Percentiles rank a stretch among this genome's conserved stretches.
phyloP scores from a whole-genome alignment of 2,113 vertebrate genomes.

The Paedocypris sp. region DNA sequence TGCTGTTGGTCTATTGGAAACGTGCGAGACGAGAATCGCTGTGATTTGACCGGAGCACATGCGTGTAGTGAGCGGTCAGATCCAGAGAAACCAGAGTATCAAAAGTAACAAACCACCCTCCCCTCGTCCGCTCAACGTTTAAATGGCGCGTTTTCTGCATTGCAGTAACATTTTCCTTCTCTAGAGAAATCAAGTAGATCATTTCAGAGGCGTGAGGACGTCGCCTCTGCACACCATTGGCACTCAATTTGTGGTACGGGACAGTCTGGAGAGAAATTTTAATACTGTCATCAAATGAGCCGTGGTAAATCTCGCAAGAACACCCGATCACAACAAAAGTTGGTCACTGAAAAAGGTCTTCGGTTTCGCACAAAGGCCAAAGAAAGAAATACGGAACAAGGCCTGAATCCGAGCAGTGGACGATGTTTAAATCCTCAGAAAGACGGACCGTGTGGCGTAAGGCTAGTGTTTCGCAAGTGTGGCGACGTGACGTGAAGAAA shows the following conservation, averaged over 20 bases:
- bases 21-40: not conserved
- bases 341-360: too few species aligned
- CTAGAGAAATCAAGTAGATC: slow-evolving; percentile 65
- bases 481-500: slow-evolving; percentile 3
- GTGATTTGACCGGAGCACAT: not conserved
- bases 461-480: not conserved
- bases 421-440: not conserved
- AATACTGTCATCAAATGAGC: not conserved
- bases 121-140: slow-evolving; percentile 52
- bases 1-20: slow-evolving; percentile 18
- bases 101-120: slow-evolving; percentile 59
- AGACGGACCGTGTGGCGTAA: not conserved
- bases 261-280: slow-evolving; percentile 13
- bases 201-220: slow-evolving; percentile 51
- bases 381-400: too few species aligned
- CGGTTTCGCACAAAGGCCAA: too few species aligned
- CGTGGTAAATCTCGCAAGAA: not conserved
- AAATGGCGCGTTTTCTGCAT: slow-evolving; percentile 67
- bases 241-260: slow-evolving; percentile 44
- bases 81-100: slow-evolving; percentile 46
- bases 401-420: too few species aligned
- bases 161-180: slow-evolving; percentile 68
- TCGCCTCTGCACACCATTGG: slow-evolving; percentile 51
- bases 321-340: too few species aligned
- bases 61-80: slow-evolving; percentile 35